A percentile compares a stretch with the other conserved stretches of the same genome.
phyloP scores from a whole-genome alignment of 2,888 invertebrate species.

The Aleiodes testaceus region DNA sequence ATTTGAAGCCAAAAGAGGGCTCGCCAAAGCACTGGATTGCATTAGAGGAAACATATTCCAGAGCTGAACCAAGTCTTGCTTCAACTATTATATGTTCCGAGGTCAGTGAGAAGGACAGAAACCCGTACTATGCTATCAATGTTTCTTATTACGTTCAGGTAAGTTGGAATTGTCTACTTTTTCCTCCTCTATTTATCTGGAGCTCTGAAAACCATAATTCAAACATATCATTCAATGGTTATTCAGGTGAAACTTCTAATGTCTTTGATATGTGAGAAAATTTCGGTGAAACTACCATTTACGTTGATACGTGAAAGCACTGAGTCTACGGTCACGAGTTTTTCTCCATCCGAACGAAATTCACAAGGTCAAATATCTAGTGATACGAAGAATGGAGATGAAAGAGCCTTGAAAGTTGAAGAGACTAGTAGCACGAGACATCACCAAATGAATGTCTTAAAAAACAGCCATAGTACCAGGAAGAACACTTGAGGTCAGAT shows the following conservation, averaged over 20 bases:
- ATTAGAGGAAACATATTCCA: slow-evolving; percentile 86
- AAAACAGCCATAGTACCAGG: too few relatives aligned
- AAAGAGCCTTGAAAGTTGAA: slow-evolving; percentile 29
- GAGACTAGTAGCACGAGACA: slow-evolving; percentile 33
- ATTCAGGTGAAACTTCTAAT: slow-evolving; percentile 82
- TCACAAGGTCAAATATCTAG: slow-evolving; percentile 36
- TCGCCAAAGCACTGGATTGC: slow-evolving; percentile 94
- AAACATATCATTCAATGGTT: not conserved
- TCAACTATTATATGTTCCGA: slow-evolving; percentile 75
- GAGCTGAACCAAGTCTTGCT: slow-evolving; percentile 75
- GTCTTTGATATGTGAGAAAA: slow-evolving; percentile 86
- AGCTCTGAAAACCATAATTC: not conserved
- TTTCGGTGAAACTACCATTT: slow-evolving; percentile 87
- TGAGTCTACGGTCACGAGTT: slow-evolving; percentile 77
- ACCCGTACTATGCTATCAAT: slow-evolving; percentile 88
- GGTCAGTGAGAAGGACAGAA: slow-evolving; percentile 82
- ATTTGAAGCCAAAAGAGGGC: slow-evolving; percentile 81
- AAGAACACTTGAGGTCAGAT: slow-evolving; percentile 61
- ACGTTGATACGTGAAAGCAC: slow-evolving; percentile 83
- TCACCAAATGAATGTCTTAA: too few relatives aligned
- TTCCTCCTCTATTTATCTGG: not conserved
- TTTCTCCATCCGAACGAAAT: slow-evolving; percentile 65
- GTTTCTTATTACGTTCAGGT: slow-evolving; percentile 93
- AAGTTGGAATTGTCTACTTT: slow-evolving; percentile 28
- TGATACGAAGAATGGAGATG: slow-evolving; percentile 38